Base-by-base conservation (phyloP, 2,113 vertebrate genomes). In the Indicator maculatus region DNA sequence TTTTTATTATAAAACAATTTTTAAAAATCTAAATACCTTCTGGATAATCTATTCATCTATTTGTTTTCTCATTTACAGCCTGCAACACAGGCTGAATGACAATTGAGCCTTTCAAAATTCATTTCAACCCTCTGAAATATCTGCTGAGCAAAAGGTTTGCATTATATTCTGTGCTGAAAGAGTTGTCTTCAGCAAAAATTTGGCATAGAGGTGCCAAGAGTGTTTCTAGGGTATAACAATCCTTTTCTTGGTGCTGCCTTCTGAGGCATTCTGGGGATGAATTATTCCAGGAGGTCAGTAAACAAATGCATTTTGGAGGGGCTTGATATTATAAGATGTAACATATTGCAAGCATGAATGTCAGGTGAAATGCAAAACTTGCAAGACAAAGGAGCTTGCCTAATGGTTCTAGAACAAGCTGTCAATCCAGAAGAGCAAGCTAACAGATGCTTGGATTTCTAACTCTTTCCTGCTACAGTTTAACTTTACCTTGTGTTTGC, bases 341-440 rank as follows among this genome's bases (percentile, higher is more conserved):
- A 76, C 44, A 55, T 38, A 58, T 59, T 76, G 47, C 65, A 50
- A 67, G 20, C 21, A 53, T 70, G 9, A 26, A 90, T 79, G 89
- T 58, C 55, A 36, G 21, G 76, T 59, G 71, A 90, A 83, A 56
- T 38, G 41, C 47, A 78, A 78, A 93, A 64, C 56, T 89, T 45
- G 63, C 36, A 52, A 64, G 73, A 52, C 30, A 50, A 90, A 82
- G 3, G 41, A 70, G 72, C 72, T 74, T 71, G 71, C 36, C 71
- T 85, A 81, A 90, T 81, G 72, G 76, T 83, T 91, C 71, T 94
- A 84, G 65, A 88, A 89, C 64, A 19, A 90, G 28, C 16, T 38
- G 58, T 52, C 61, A 88, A 65, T 60, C 65, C 63, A 75, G 69
- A 70, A 52, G 38, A 50, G 18, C 55, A 69, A 53, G 73, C 69